These are phyloP conservation scores for Sphenopsis melanotis DNA, from an alignment of 2,797 vertebrate genomes.

Conservation along the genomic window DNA sequence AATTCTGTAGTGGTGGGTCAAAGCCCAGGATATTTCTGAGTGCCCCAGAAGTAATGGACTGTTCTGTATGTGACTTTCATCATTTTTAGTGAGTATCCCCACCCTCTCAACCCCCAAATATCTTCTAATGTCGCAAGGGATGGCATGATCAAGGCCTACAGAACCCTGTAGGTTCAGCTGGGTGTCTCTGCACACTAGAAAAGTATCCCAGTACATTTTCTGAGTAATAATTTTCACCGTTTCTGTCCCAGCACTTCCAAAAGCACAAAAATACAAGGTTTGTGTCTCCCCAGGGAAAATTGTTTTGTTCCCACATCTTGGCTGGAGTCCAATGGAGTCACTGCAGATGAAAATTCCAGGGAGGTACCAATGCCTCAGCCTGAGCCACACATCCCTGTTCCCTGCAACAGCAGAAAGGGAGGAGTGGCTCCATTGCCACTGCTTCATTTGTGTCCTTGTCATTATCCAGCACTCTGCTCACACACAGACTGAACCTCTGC, in stretches of 20 bases:
- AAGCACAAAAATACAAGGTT: background rate
- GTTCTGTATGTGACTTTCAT: background rate
- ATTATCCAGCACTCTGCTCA: background rate
- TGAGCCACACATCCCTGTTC: background rate
- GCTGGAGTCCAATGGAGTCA: background rate
- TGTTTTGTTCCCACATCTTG: background rate
- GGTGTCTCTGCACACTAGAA: background rate
- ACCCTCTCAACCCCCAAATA: fast-evolving
- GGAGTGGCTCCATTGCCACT: background rate
- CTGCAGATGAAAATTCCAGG: background rate
- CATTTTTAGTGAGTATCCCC: background rate
- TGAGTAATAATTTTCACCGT: background rate
- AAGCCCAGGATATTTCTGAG: background rate
- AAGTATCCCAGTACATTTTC: background rate
- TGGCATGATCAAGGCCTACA: background rate
- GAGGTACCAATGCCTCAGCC: background rate
- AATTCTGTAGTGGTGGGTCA: background rate
- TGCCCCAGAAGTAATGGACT: background rate
- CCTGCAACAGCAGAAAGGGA: background rate
- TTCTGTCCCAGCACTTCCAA: background rate
- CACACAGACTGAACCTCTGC: background rate
- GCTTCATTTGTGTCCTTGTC: slow-evolving; percentile 12
- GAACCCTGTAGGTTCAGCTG: background rate
- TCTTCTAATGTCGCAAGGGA: background rate
- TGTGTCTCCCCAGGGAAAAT: background rate